These are phyloP conservation scores for Nesidiocoris tenuis DNA, from an alignment of 2,888 invertebrate species.

Conservation along the genomic window DNA sequence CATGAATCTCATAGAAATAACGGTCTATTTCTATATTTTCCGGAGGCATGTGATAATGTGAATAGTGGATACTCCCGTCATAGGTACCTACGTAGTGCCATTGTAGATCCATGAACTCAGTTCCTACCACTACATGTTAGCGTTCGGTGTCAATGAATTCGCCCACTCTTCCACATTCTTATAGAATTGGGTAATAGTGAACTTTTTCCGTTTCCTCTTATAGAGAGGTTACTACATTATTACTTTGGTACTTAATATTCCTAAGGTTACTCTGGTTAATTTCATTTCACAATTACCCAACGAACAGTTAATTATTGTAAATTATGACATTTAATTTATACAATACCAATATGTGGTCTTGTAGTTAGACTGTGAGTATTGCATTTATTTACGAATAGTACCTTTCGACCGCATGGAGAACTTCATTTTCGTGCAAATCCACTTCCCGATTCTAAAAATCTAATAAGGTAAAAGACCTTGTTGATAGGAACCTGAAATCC, in stretches of 20 bases:
- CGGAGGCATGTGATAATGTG: neutral
- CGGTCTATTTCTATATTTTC: neutral
- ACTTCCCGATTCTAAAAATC: neutral
- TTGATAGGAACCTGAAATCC: neutral
- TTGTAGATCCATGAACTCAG: too few species aligned
- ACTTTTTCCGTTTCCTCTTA: too few species aligned
- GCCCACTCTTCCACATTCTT: too few species aligned
- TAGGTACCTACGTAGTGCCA: neutral
- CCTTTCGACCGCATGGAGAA: neutral
- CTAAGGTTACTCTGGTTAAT: too few species aligned
- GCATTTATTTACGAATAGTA: neutral
- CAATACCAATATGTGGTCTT: neutral
- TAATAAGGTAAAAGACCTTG: neutral
- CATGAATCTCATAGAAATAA: neutral
- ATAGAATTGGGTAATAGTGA: too few species aligned
- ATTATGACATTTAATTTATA: neutral
- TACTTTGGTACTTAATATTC: too few species aligned
- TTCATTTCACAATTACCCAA: too few species aligned
- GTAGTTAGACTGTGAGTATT: neutral
- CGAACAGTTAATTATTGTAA: too few species aligned
- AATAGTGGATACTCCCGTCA: neutral
- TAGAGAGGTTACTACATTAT: too few species aligned
- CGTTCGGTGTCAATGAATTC: too few species aligned
- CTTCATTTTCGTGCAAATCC: neutral
- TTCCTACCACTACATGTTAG: too few species aligned